phyloP scores from a whole-genome alignment of 2,888 invertebrate genomes.

The Criorhina ranunculi region DNA sequence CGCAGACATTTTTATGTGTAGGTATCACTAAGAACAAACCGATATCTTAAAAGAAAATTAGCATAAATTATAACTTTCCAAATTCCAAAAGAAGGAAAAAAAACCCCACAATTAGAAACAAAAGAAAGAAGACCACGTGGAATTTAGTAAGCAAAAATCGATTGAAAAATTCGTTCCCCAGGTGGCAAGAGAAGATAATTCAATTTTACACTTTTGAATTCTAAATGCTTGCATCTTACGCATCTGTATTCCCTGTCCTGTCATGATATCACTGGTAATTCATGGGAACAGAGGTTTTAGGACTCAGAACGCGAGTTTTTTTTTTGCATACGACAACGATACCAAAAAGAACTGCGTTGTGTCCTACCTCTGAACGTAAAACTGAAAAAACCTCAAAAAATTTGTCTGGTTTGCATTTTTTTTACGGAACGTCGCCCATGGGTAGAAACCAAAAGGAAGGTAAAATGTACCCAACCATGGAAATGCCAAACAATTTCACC shows the following conservation, averaged over 20 bases:
- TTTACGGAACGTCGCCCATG: slow-evolving; percentile 8
- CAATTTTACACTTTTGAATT: slow-evolving; percentile 27
- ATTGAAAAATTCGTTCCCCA: slow-evolving; percentile 17
- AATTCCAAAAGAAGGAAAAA: no score
- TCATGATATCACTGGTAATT: slow-evolving; percentile 5
- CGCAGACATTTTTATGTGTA: no score
- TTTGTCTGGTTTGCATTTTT: slow-evolving; percentile 13
- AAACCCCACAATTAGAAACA: neutral
- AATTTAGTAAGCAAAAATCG: slow-evolving; percentile 16
- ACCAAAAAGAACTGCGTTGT: no score
- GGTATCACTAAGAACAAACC: no score
- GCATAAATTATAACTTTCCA: no score
- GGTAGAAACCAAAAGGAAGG: neutral
- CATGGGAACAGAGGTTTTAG: neutral
- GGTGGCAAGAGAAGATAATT: slow-evolving; percentile 15
- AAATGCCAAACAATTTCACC: slow-evolving; percentile 13
- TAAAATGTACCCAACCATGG: slow-evolving; percentile 4
- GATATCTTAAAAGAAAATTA: no score
- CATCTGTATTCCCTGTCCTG: neutral
- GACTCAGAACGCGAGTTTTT: no score
- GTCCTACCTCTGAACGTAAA: neutral
- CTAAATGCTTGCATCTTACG: slow-evolving; percentile 1
- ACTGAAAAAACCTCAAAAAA: slow-evolving; percentile 10
- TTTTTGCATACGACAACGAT: no score
- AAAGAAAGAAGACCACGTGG: no score